These are phyloP conservation scores for Thera obeliscata DNA, from an alignment of 2,888 invertebrate genomes.

Conservation along the genomic window DNA sequence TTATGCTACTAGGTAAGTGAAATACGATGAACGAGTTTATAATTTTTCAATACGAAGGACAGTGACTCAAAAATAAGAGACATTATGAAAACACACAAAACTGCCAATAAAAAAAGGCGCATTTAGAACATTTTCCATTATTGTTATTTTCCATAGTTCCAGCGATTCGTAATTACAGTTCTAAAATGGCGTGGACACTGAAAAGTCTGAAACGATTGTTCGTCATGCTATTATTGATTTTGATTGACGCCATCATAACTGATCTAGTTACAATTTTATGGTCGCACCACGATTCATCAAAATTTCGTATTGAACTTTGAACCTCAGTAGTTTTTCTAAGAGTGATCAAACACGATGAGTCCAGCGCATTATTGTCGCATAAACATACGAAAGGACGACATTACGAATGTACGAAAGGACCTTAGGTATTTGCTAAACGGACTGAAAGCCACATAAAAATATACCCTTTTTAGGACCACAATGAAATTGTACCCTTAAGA, in stretches of 20 bases:
- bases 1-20: constrained; percentile 89
- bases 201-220: constrained; percentile 19
- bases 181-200: constrained; percentile 16
- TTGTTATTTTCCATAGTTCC: background rate
- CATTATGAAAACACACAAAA: too few relatives aligned
- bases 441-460: background rate
- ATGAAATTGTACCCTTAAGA: constrained; percentile 8
- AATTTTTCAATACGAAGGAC: background rate
- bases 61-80: too few relatives aligned
- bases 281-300: background rate
- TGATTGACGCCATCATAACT: constrained; percentile 6
- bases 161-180: constrained; percentile 9
- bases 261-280: background rate
- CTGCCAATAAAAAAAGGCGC: too few relatives aligned
- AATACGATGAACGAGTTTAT: background rate
- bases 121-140: background rate
- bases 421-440: background rate
- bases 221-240: constrained; percentile 40
- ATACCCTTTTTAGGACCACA: background rate
- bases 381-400: too few relatives aligned
- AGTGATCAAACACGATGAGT: too few relatives aligned
- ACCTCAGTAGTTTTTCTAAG: background rate
- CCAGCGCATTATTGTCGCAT: too few relatives aligned
- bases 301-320: background rate
- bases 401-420: background rate